Evolutionary conservation across 2,888 invertebrate genomes (phyloP).

Genomic region (Halocaridina rubra): DNA sequence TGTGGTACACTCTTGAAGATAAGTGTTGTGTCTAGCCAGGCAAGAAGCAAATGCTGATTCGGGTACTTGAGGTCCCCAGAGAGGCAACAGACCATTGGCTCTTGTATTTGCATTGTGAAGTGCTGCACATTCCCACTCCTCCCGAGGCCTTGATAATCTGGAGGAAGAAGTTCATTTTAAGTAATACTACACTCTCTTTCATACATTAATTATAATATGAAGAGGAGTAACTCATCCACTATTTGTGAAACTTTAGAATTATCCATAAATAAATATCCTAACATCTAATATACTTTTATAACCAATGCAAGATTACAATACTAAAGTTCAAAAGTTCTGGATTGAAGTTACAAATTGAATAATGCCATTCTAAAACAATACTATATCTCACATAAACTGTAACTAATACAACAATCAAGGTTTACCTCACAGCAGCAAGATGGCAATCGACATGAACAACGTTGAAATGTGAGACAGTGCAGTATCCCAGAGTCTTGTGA

Average conservation of each 20-base stretch:
- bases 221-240: no score
- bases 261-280: no score
- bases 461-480: slow-evolving; percentile 97
- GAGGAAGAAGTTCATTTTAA: neutral
- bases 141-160: slow-evolving; percentile 75
- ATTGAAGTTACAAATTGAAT: no score
- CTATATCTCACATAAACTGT: neutral
- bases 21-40: slow-evolving; percentile 90
- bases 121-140: slow-evolving; percentile 98
- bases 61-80: slow-evolving; percentile 95
- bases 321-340: no score
- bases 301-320: no score
- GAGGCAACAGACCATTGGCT: slow-evolving; percentile 94
- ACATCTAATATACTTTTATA: no score
- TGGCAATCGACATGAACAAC: slow-evolving; percentile 98
- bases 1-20: slow-evolving; percentile 74
- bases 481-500: slow-evolving; percentile 83
- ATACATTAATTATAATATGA: no score
- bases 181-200: no score
- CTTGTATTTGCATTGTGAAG: slow-evolving; percentile 97
- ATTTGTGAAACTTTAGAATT: no score
- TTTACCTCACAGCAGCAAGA: slow-evolving; percentile 92
- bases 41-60: slow-evolving; percentile 94
- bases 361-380: no score
- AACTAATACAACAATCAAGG: neutral